phyloP scores from a whole-genome alignment of 2,113 vertebrate species.

The Dermatemys mawii region DNA sequence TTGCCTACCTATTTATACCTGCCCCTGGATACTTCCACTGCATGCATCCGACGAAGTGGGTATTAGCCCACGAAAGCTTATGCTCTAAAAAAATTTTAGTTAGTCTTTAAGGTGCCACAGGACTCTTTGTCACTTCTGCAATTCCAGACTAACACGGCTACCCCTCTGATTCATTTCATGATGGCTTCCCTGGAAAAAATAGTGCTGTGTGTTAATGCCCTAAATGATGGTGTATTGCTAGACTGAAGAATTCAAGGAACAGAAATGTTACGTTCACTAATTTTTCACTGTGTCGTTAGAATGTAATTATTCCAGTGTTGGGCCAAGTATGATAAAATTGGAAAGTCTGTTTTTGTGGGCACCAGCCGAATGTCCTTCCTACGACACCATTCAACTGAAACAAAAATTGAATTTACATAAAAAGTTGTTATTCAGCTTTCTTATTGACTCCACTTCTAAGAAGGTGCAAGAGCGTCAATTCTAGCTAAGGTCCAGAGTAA shows the following conservation, averaged over 20 bases:
- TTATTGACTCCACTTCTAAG: background rate
- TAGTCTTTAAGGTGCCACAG: too few species aligned
- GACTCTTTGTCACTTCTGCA: too few species aligned
- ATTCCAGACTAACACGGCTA: too few species aligned
- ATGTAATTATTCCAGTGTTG: background rate
- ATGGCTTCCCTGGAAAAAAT: background rate
- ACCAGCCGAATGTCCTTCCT: background rate
- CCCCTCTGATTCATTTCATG: too few species aligned
- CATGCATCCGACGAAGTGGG: too few species aligned
- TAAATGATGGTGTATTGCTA: background rate
- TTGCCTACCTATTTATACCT: too few species aligned
- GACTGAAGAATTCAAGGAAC: background rate
- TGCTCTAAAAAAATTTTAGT: too few species aligned
- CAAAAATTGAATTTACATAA: background rate
- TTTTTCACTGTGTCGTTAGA: background rate
- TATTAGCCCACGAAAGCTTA: too few species aligned
- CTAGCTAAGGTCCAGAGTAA: background rate
- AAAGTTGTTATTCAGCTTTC: background rate
- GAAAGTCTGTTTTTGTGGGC: background rate
- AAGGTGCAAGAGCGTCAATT: background rate
- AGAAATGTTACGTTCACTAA: background rate
- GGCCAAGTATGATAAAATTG: background rate
- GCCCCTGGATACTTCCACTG: too few species aligned
- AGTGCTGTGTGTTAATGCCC: background rate
- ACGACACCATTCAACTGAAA: background rate